These are phyloP conservation scores for Plodia interpunctella DNA, from an alignment of 1,140 invertebrate genomes.

Conservation along the genomic window DNA sequence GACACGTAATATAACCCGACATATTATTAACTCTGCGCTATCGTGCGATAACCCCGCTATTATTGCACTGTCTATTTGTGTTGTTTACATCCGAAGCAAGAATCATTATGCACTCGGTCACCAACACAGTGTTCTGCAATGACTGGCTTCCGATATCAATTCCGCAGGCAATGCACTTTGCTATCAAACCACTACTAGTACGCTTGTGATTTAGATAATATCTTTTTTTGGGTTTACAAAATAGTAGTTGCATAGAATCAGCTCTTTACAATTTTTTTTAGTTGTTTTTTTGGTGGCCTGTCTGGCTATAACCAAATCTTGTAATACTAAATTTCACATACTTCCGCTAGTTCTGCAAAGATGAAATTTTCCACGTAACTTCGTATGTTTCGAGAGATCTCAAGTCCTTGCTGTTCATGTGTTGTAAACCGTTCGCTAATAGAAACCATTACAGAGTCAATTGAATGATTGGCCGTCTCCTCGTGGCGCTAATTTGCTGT, in stretches of 20 bases:
- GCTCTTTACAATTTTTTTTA: too few species aligned
- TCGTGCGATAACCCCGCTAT: slow-evolving; percentile 9
- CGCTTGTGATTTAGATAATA: too few species aligned
- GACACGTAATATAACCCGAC: not conserved
- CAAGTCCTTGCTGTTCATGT: not conserved
- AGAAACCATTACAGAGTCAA: slow-evolving; percentile 24
- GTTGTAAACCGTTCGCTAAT: not conserved
- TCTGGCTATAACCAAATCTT: too few species aligned
- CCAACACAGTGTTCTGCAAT: not conserved
- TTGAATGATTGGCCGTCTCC: slow-evolving; percentile 45
- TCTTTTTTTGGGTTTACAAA: too few species aligned
- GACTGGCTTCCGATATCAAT: not conserved
- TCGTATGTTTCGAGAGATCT: not conserved
- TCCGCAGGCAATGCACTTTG: not conserved
- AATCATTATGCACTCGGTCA: not conserved
- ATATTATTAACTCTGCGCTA: not conserved
- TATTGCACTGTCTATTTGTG: slow-evolving; percentile 8
- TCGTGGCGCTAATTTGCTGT: slow-evolving; percentile 20
- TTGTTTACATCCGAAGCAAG: not conserved
- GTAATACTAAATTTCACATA: too few species aligned
- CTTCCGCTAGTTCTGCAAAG: too few species aligned
- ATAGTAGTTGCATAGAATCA: too few species aligned
- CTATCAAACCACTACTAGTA: not conserved
- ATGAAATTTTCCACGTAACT: too few species aligned
- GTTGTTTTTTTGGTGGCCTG: too few species aligned